phyloP scores from a whole-genome alignment of 2,113 vertebrate species.

The Caranx ignobilis region DNA sequence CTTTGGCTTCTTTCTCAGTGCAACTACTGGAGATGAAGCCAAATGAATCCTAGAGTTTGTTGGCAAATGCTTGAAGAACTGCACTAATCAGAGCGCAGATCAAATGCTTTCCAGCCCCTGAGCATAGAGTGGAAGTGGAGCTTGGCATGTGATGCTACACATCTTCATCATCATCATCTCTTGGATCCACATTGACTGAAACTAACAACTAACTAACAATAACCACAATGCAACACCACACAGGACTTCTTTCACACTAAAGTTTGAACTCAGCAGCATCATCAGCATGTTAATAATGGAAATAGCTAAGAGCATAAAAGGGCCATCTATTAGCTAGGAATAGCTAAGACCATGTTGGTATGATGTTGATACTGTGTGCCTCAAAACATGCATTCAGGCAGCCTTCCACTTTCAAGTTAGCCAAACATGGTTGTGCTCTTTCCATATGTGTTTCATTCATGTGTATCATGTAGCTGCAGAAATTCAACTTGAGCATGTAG shows the following conservation, averaged over 20 bases:
- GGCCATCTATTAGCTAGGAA: not conserved
- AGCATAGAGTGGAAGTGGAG: conserved; percentile 14
- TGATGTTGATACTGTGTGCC: not conserved
- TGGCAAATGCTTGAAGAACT: conserved; percentile 27
- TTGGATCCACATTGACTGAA: not conserved
- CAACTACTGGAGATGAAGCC: conserved; percentile 11
- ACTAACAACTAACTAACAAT: not conserved
- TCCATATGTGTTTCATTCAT: not conserved
- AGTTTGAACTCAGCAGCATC: not conserved
- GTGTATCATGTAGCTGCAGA: not conserved
- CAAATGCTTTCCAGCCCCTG: conserved; percentile 6
- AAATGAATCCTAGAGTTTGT: conserved; percentile 9
- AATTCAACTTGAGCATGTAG: not conserved
- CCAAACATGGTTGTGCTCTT: not conserved
- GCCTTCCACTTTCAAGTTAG: not conserved
- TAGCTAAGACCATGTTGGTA: not conserved
- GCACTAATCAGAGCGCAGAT: conserved; percentile 26
- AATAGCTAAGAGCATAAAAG: not conserved
- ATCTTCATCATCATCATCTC: not conserved
- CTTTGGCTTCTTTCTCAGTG: conserved; percentile 14
- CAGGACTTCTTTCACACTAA: not conserved
- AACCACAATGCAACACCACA: not conserved
- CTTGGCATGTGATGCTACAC: not conserved
- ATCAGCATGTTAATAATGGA: not conserved
- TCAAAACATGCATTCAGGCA: not conserved